Evolutionary conservation across 2,113 vertebrate species (phyloP).

Genomic region (Apaloderma vittatum): DNA sequence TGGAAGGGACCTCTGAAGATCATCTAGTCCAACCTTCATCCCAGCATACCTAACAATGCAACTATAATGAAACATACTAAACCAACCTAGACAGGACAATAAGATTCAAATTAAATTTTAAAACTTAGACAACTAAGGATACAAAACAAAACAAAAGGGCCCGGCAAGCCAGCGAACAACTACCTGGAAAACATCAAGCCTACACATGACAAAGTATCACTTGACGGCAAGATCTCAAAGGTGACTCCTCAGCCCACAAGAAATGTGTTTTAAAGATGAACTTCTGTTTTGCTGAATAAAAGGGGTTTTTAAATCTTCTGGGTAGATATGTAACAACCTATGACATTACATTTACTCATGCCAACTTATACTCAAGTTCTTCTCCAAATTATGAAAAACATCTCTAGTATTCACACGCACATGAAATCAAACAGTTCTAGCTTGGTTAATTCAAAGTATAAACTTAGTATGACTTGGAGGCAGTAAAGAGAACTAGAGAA

Average conservation of each 20-base stretch:
- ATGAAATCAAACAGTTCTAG: neutral
- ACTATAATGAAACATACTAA: neutral
- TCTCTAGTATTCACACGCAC: rapidly evolving
- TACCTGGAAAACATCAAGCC: neutral
- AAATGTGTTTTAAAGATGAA: neutral
- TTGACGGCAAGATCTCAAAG: neutral
- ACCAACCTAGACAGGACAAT: neutral
- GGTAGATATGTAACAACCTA: neutral
- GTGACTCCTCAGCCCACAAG: neutral
- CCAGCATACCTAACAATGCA: too few species aligned
- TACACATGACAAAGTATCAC: neutral
- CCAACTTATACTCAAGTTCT: neutral
- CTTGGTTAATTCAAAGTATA: neutral
- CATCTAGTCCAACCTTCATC: too few species aligned
- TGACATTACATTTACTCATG: neutral
- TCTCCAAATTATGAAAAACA: neutral
- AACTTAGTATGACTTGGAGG: neutral
- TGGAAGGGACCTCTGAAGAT: too few species aligned
- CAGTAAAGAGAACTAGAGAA: neutral
- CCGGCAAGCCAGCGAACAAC: neutral
- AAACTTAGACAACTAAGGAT: neutral
- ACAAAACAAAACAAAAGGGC: neutral
- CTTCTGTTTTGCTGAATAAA: neutral
- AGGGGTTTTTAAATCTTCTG: neutral
- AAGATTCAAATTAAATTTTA: neutral